Evolutionary conservation across 2,113 vertebrate species (phyloP).

Genomic region (Corvus hawaiiensis): DNA sequence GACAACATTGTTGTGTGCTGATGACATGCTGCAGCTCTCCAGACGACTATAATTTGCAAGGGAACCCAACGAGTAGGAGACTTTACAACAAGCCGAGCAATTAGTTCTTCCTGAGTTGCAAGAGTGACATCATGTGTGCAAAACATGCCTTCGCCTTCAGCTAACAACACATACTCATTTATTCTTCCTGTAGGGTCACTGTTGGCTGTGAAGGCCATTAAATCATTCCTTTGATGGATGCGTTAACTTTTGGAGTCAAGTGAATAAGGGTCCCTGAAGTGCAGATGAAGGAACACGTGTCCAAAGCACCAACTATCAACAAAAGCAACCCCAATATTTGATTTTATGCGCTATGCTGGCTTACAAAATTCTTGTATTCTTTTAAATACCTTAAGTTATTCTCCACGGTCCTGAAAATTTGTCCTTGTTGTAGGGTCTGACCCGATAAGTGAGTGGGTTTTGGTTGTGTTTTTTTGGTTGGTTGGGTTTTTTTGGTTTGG

Average conservation of each 20-base stretch:
- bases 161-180: conserved; percentile 19
- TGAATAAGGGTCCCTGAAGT: background rate
- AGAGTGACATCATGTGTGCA: conserved; percentile 69
- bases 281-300: background rate
- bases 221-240: background rate
- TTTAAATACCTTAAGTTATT: background rate
- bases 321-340: background rate
- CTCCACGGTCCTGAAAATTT: background rate
- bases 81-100: conserved; percentile 46
- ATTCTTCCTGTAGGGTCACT: conserved; percentile 25
- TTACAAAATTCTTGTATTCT: background rate
- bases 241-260: background rate
- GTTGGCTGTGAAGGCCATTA: background rate
- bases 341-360: background rate
- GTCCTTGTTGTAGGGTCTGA: background rate
- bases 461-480: background rate
- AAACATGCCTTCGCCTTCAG: conserved; percentile 61
- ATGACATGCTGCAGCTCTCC: conserved; percentile 34
- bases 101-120: conserved; percentile 64
- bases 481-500: background rate
- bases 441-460: background rate
- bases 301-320: background rate
- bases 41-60: conserved; percentile 50
- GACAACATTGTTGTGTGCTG: conserved; percentile 56
- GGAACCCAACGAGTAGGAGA: conserved; percentile 29